Conservation (phyloP, 2,113 vertebrate genomes). For the Arothron firmamentum region DNA sequence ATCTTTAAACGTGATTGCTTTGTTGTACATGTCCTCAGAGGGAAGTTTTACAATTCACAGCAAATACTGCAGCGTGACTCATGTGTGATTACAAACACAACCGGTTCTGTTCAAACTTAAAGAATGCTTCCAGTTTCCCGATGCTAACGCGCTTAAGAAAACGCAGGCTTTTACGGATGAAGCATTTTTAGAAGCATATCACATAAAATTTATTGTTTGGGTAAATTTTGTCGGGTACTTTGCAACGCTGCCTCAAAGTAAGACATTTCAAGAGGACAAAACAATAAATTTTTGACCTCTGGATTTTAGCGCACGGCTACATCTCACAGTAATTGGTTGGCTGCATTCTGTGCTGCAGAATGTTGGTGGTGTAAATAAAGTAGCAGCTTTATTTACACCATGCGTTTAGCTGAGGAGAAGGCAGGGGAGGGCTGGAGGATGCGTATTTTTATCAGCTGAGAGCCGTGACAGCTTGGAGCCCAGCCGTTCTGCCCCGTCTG, state of each 20-base stretch:
- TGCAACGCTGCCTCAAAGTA: constrained; percentile 10
- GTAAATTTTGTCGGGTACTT: constrained; percentile 31
- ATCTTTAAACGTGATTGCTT: constrained; percentile 3
- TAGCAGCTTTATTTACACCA: constrained; percentile 27
- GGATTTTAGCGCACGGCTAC: not conserved
- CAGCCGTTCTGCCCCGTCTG: constrained; percentile 50
- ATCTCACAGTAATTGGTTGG: constrained; percentile 2
- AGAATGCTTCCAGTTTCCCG: constrained; percentile 17
- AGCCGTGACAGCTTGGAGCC: constrained; percentile 52
- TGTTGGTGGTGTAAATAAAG: not conserved
- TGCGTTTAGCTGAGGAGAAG: constrained; percentile 31
- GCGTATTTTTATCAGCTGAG: constrained; percentile 51
- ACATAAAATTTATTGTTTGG: constrained; percentile 67
- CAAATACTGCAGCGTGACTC: too few relatives aligned
- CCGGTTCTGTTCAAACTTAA: not conserved
- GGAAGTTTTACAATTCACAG: too few relatives aligned
- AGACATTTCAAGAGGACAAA: constrained; percentile 16
- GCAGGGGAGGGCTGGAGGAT: constrained; percentile 5
- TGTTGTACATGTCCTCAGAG: not conserved
- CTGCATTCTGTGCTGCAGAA: not conserved
- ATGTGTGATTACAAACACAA: not conserved
- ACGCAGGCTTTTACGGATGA: constrained; percentile 52
- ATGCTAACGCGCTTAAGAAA: constrained; percentile 52
- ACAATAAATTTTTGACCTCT: constrained; percentile 14
- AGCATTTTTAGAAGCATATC: constrained; percentile 63